Base-by-base conservation (phyloP, 2,113 vertebrate genomes). In the Numenius arquata region DNA sequence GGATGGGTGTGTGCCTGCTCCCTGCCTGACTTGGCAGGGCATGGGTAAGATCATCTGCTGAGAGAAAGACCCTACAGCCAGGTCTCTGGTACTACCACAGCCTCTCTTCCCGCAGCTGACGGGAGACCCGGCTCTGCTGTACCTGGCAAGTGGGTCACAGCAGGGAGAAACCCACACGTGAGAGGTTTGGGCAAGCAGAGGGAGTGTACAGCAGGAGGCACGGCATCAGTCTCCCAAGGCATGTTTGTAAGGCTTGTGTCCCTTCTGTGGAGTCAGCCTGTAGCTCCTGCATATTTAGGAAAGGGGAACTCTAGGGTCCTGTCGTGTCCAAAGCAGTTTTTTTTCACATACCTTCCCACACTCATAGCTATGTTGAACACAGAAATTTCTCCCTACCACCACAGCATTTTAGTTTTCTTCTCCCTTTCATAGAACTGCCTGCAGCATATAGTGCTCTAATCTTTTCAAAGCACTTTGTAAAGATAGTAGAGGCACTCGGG, bases 31-130 rank as follows among this genome's bases (percentile, higher is more conserved):
- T 25, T 18, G 50, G 25, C 29, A 15, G 36, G 34, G 29, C 4
- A 1, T 47, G 20, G 17, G 12, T 21, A 22, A 56, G 32, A 7
- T 30, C 67, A 29, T 19, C 25, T 58, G 38, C 45, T 34, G 50
- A 53, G 70, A 58, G 34, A 73, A 43, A 20, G 23, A 12, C 40
- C 9, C 20, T 7, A 9, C 1, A 2, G 38, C 32, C 65, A 22
- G 21, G 11, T 45, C n/a, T 12, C n/a, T 2, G 0, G 26, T 32
- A 22, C 38, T 0, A 0, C 65, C 1, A 0, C 38, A 61, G 15
- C 19, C 21, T 32, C 20, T 38, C 27, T 22, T 71, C 40, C 26
- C 1, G 1, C 21, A 38, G 36, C 18, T 27, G 36, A 9, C 9
- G 2, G 15, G 26, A 6, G 65, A 7, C 4, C 10, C 0, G 0